phyloP scores from a whole-genome alignment of 2,797 vertebrate species.

The Triplophysa yarkandensis region DNA sequence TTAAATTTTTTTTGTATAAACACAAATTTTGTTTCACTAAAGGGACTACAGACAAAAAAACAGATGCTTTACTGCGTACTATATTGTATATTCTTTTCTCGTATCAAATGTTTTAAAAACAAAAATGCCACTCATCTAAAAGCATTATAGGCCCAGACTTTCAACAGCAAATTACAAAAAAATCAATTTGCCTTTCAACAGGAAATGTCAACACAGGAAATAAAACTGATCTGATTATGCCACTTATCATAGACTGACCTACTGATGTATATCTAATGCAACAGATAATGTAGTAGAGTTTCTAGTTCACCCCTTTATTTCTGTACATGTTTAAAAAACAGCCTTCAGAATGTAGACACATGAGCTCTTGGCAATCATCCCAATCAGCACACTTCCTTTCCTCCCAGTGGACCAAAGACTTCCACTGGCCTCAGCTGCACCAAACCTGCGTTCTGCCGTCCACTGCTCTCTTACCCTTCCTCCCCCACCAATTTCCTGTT shows the following conservation, averaged over 20 bases:
- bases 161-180: neutral
- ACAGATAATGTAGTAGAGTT: neutral
- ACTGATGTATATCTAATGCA: conserved; percentile 5
- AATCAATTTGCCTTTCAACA: neutral
- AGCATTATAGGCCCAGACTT: neutral
- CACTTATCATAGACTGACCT: neutral
- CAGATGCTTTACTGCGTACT: neutral
- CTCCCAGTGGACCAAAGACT: conserved; percentile 27
- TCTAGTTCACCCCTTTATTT: neutral
- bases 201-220: conserved; percentile 6
- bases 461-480: conserved; percentile 39
- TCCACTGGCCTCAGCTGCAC: conserved; percentile 31
- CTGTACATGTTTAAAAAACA: neutral
- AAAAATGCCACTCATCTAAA: neutral
- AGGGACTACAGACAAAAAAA: neutral
- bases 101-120: neutral
- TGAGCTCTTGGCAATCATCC: conserved; percentile 34
- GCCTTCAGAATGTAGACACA: conserved; percentile 23
- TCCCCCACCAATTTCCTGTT: conserved; percentile 39
- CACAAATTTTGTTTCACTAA: neutral
- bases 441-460: conserved; percentile 49
- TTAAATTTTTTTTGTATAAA: too few species aligned
- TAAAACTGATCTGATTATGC: neutral
- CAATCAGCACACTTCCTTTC: conserved; percentile 33
- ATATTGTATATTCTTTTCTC: too few species aligned